Evolutionary conservation across 2,888 invertebrate genomes (phyloP).

Genomic region (Matsumyia berberina): DNA sequence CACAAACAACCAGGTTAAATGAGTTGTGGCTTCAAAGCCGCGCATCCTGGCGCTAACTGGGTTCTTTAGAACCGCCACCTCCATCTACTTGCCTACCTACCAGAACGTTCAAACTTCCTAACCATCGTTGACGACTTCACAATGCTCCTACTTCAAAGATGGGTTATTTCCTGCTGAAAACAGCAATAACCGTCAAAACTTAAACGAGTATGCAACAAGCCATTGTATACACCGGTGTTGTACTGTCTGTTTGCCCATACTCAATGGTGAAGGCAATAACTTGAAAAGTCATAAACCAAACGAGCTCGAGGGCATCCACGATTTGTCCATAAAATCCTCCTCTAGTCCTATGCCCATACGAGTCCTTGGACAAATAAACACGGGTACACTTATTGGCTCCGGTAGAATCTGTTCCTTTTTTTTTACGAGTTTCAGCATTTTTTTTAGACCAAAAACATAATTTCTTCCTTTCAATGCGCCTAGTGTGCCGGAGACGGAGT

Average conservation of each 20-base stretch:
- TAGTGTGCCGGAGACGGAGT: not conserved
- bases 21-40: no score
- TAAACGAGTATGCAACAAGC: no score
- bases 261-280: not conserved
- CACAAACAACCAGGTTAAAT: no score
- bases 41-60: no score
- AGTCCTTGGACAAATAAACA: slow-evolving; percentile 23
- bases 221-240: not conserved
- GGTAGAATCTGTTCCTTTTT: slow-evolving; percentile 5
- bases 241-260: not conserved
- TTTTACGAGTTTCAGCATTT: slow-evolving; percentile 17
- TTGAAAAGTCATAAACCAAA: slow-evolving; percentile 26
- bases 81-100: no score
- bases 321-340: slow-evolving; percentile 9
- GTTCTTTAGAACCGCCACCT: no score
- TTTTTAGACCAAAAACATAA: slow-evolving; percentile 27
- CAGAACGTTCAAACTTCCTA: no score
- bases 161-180: no score
- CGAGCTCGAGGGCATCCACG: not conserved
- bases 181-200: no score
- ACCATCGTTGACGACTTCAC: no score
- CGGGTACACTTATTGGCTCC: slow-evolving; percentile 3
- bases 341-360: not conserved
- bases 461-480: slow-evolving; percentile 17
- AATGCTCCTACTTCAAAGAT: no score